Evolutionary conservation across 2,888 invertebrate species (phyloP).

Genomic region (Cylloceria caligata): DNA sequence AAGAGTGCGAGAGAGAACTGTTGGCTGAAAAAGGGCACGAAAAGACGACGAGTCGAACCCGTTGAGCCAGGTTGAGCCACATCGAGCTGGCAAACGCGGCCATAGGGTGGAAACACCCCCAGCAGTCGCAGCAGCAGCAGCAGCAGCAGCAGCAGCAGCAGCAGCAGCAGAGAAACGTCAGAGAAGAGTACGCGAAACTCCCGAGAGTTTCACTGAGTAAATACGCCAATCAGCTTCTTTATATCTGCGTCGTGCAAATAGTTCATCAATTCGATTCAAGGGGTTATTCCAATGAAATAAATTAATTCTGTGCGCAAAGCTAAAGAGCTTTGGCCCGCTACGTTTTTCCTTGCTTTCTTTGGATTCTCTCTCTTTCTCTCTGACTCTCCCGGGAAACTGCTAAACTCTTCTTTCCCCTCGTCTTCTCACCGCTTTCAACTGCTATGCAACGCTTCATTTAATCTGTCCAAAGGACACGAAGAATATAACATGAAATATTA

Average conservation of each 20-base stretch:
- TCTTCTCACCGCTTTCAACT: background rate
- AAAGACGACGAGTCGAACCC: constrained; percentile 58
- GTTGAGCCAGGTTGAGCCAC: constrained; percentile 55
- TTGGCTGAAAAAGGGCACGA: constrained; percentile 49
- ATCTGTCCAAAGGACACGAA: background rate
- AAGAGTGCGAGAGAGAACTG: constrained; percentile 21
- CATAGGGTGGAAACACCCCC: constrained; percentile 54
- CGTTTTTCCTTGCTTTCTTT: constrained; percentile 23
- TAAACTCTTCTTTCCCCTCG: background rate
- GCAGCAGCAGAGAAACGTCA: constrained; percentile 23
- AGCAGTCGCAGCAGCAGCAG: no score
- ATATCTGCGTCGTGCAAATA: constrained; percentile 79
- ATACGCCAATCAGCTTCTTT: constrained; percentile 82
- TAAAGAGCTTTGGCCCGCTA: constrained; percentile 25
- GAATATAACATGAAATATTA: constrained; percentile 7
- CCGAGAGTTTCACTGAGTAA: constrained; percentile 77
- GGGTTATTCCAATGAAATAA: constrained; percentile 79
- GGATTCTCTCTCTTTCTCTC: background rate
- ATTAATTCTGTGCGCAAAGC: constrained; percentile 75
- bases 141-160: constrained; percentile 10
- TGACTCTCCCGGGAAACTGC: background rate
- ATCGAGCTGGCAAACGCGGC: constrained; percentile 49
- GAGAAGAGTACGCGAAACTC: constrained; percentile 56
- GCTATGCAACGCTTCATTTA: background rate
- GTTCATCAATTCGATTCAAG: constrained; percentile 81